Conservation (phyloP, 2,797 vertebrate species). For the Ispidina picta region DNA sequence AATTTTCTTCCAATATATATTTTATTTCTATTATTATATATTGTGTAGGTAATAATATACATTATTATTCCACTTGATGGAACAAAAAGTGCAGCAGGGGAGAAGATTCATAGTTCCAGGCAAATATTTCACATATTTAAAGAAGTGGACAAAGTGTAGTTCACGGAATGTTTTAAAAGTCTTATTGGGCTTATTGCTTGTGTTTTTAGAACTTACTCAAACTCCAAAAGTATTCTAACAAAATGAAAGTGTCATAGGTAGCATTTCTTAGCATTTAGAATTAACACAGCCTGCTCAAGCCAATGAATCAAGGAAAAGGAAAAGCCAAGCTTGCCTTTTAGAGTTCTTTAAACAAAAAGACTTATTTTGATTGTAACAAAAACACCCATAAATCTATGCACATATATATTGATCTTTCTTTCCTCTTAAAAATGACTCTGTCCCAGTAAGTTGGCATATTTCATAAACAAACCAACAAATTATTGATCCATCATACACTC, state of each 20-base stretch:
- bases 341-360: constrained; percentile 72
- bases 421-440: constrained; percentile 85
- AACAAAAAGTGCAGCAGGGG: neutral
- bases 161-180: neutral
- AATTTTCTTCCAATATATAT: neutral
- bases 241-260: constrained; percentile 25
- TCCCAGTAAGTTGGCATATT: constrained; percentile 84
- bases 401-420: constrained; percentile 83
- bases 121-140: neutral
- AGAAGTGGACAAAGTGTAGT: neutral
- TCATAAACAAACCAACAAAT: constrained; percentile 87
- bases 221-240: constrained; percentile 41
- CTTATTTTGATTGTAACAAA: constrained; percentile 82
- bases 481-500: constrained; percentile 84
- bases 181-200: neutral
- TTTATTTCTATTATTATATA: neutral
- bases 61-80: too few relatives aligned
- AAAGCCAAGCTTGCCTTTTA: constrained; percentile 65
- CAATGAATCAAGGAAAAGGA: constrained; percentile 43
- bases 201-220: constrained; percentile 25
- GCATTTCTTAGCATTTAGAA: constrained; percentile 45
- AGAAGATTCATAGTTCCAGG: neutral
- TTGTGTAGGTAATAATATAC: neutral
- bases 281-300: constrained; percentile 25
- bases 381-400: constrained; percentile 85